Conservation (phyloP, 1,140 invertebrate species). For the Acromyrmex echinatior region DNA sequence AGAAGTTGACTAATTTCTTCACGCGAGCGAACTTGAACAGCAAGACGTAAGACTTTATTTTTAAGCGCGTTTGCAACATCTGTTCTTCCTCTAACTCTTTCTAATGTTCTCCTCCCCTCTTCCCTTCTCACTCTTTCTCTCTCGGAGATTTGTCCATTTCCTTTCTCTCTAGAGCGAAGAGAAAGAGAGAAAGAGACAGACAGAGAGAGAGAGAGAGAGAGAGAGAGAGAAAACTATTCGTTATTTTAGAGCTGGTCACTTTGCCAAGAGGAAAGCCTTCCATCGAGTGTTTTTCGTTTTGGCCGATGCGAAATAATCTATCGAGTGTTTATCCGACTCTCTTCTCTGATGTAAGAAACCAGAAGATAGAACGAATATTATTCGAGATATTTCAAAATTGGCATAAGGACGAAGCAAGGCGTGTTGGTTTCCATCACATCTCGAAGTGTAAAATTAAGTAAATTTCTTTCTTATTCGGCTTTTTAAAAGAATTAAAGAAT, state of each 20-base stretch:
- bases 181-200: conserved; percentile 20
- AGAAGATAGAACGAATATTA: conserved; percentile 9
- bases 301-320: conserved; percentile 28
- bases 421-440: neutral
- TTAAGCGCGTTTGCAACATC: conserved; percentile 68
- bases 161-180: conserved; percentile 46
- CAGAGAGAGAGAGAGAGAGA: conserved; percentile 15
- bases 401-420: neutral
- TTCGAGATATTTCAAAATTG: neutral
- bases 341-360: conserved; percentile 29
- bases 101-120: neutral
- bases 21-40: conserved; percentile 56
- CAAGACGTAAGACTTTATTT: conserved; percentile 75
- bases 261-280: conserved; percentile 48
- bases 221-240: conserved; percentile 29
- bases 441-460: neutral
- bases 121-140: conserved; percentile 46
- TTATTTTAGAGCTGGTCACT: conserved; percentile 63
- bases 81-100: conserved; percentile 38
- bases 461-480: neutral
- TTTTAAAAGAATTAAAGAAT: neutral
- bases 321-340: conserved; percentile 25
- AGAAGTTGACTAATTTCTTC: conserved; percentile 67
- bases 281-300: conserved; percentile 50
- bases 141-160: conserved; percentile 8